Evolutionary conservation across 2,888 invertebrate genomes (phyloP), one percentile per base, ranked within the genome.

Genomic region (Thymelicus acteon): DNA sequence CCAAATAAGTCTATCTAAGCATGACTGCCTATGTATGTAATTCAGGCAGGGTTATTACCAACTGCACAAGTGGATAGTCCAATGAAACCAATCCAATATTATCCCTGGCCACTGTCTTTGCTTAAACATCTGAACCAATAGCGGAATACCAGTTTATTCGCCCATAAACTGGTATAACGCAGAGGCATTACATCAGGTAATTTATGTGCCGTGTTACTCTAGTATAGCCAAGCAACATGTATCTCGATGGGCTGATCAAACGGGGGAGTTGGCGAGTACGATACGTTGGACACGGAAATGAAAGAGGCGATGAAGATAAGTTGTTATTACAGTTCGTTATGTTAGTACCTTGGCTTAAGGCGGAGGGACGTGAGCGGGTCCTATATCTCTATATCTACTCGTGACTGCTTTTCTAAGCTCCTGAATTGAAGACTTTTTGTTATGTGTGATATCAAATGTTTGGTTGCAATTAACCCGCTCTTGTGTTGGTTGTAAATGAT

Each of bases 271-370:
- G 60, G 47, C 66, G 61, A 66, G 66, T 66, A 48, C 60, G 70
- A 70, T 70, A 70, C 64, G 40, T 70, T 63, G 69, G 64, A 70
- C 70, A 60, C 65, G 65, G 71, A 66, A 71, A 71, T 71, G 63
- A 75, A 75, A 78, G 75, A 79, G 80, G 78, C 83, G 81, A 88
- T 87, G 86, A 82, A 87, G 88, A 88, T 89, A 88, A 87, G 85
- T 87, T 86, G 82, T 87, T 88, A 89, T 88, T 88, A 83, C 82
- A 82, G 79, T 82, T 80, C 82, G 82, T 82, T 82, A 82, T 80
- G 81, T 80, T 83, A 82, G 57, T 57, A 37, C 81, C 80, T 81
- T 79, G 67, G 73, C 75, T 75, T 76, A 72, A 73, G 73, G 76
- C 62, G 62, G 75, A 68, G 69, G 72, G 73, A 69, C 70, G 72